Percentiles rank a stretch among this genome's conserved stretches.
Conservation (phyloP, 2,113 vertebrate genomes). For the Mixornis gularis region DNA sequence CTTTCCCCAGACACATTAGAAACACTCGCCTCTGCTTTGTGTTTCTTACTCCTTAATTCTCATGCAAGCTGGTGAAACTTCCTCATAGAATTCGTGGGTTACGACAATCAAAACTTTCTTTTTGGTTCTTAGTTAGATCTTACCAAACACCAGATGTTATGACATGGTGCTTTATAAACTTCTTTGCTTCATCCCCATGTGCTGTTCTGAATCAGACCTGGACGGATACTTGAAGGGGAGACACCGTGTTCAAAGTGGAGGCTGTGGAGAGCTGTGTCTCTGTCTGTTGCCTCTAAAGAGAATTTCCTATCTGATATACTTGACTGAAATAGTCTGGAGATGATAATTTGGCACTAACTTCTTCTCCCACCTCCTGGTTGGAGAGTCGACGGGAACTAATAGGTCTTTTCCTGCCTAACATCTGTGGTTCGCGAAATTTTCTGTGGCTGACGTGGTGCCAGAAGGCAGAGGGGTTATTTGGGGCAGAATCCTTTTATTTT, state of each 20-base stretch:
- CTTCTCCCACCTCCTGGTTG: background rate
- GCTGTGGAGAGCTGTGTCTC: background rate
- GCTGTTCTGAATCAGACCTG: background rate
- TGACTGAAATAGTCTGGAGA: background rate
- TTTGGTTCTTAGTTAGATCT: background rate
- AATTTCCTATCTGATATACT: background rate
- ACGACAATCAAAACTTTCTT: background rate
- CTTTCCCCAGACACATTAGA: background rate
- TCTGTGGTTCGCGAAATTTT: constrained; percentile 18
- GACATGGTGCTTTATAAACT: background rate
- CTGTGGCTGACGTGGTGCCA: background rate
- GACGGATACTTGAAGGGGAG: background rate
- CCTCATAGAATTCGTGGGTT: background rate
- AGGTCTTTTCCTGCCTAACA: constrained; percentile 20
- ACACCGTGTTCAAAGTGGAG: background rate
- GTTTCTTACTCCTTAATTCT: background rate
- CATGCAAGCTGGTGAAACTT: background rate
- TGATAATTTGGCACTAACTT: background rate
- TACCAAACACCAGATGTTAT: background rate
- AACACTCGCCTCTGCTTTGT: background rate
- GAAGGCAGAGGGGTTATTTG: constrained; percentile 45
- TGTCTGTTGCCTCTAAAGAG: background rate
- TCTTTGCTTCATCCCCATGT: background rate
- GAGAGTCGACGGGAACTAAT: background rate
- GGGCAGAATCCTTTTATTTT: constrained; percentile 36